Conservation (phyloP, 1,140 invertebrate species). For the Drosophila rhopaloa region DNA sequence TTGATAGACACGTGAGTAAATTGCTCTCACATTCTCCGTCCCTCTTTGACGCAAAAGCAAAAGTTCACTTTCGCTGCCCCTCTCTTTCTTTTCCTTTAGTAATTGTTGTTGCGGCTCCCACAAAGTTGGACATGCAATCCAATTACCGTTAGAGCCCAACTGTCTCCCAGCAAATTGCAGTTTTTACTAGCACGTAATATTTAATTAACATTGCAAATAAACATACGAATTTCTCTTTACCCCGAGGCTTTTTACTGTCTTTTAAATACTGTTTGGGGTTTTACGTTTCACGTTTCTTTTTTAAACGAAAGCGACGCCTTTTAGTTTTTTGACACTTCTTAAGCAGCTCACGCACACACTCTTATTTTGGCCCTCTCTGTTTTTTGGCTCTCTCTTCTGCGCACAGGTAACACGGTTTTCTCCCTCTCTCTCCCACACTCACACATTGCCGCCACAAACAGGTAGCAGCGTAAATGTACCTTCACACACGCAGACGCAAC, state of each 20-base stretch:
- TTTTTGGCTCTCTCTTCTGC: slow-evolving; percentile 21
- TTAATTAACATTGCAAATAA: slow-evolving; percentile 73
- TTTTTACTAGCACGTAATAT: slow-evolving; percentile 73
- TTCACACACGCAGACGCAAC: slow-evolving; percentile 40
- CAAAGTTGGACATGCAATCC: slow-evolving; percentile 73
- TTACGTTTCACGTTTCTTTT: slow-evolving; percentile 61
- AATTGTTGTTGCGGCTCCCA: slow-evolving; percentile 45
- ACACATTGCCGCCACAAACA: slow-evolving; percentile 57
- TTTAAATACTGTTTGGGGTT: slow-evolving; percentile 15
- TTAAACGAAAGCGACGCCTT: slow-evolving; percentile 77
- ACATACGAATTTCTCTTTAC: slow-evolving; percentile 62
- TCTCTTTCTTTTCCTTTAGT: slow-evolving; percentile 24
- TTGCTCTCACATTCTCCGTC: slow-evolving; percentile 38
- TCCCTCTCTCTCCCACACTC: slow-evolving; percentile 32
- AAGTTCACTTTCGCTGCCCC: slow-evolving; percentile 76
- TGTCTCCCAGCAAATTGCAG: slow-evolving; percentile 65
- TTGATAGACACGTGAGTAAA: slow-evolving; percentile 79
- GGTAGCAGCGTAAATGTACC: slow-evolving; percentile 57
- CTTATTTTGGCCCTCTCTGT: slow-evolving; percentile 3
- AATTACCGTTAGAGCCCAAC: slow-evolving; percentile 71
- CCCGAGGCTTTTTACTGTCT: slow-evolving; percentile 33
- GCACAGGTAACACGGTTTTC: slow-evolving; percentile 52
- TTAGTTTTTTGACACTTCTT: slow-evolving; percentile 76
- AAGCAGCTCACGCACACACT: slow-evolving; percentile 28
- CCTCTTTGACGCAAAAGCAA: slow-evolving; percentile 59